These are phyloP conservation scores for Amitus sp. DNA, from an alignment of 2,888 invertebrate species.

Conservation along the genomic window DNA sequence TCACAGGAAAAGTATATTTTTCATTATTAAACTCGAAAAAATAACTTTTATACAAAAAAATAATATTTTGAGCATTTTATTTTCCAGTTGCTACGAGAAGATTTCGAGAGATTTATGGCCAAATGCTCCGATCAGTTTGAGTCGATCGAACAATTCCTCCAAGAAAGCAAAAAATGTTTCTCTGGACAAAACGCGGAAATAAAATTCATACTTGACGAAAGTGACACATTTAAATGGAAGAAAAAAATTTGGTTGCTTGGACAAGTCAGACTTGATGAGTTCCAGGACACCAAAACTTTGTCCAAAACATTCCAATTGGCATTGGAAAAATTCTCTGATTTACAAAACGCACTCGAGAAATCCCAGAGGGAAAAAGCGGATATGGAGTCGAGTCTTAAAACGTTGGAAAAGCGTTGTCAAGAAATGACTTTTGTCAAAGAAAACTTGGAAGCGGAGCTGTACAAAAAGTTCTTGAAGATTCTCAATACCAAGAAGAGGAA, in stretches of 20 bases:
- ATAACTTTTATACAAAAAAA: too few species aligned
- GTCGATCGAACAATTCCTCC: neutral
- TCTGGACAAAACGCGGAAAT: neutral
- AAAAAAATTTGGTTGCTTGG: neutral
- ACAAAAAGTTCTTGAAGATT: neutral
- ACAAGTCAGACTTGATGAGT: neutral
- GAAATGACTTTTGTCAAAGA: neutral
- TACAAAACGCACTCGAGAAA: too few species aligned
- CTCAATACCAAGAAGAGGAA: neutral
- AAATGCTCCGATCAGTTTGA: neutral
- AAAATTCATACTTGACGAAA: neutral
- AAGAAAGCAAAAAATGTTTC: neutral
- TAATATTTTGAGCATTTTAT: too few species aligned
- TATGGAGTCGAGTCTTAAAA: neutral
- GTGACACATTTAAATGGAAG: neutral
- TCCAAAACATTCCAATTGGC: neutral
- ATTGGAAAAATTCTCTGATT: too few species aligned
- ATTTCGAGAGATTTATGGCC: neutral
- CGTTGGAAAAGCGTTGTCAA: neutral
- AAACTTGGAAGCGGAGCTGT: neutral
- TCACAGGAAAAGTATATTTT: neutral
- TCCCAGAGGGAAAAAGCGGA: neutral
- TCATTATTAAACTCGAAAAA: too few species aligned
- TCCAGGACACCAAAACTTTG: neutral
- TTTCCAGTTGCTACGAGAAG: neutral